Conservation (phyloP, 30 jellyfish, hydroid and myxozoan species). For the Catostylus mosaicus region DNA sequence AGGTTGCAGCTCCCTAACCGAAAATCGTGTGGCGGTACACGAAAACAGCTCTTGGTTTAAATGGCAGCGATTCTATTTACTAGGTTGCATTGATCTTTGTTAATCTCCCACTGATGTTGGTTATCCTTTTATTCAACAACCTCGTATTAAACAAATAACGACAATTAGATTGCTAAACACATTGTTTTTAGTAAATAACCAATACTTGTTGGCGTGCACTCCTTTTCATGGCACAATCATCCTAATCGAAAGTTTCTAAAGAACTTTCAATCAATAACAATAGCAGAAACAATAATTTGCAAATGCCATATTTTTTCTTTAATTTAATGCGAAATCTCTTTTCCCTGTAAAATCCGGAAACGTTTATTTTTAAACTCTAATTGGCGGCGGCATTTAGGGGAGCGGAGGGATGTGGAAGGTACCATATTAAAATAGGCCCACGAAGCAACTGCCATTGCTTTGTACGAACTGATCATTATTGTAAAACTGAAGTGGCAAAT, state of each 20-base stretch:
- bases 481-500: too few relatives aligned
- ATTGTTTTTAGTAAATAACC: slow-evolving; percentile 11
- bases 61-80: slow-evolving; percentile 11
- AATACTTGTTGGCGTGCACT: not conserved
- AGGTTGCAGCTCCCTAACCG: slow-evolving; percentile 26
- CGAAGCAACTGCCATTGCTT: too few relatives aligned
- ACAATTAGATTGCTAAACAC: slow-evolving; percentile 10
- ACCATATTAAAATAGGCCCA: too few relatives aligned
- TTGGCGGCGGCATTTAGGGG: too few relatives aligned
- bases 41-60: not conserved
- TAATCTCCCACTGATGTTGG: slow-evolving; percentile 1
- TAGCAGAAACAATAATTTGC: not conserved
- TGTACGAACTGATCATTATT: too few relatives aligned
- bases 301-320: too few relatives aligned
- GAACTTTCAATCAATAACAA: not conserved
- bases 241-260: not conserved
- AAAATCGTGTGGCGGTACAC: slow-evolving; percentile 25
- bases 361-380: too few relatives aligned
- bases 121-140: slow-evolving; percentile 33
- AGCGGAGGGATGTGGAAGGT: too few relatives aligned
- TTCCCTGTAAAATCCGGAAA: too few relatives aligned
- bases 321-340: too few relatives aligned
- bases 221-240: not conserved
- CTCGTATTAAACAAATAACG: not conserved
- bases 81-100: slow-evolving; percentile 1